Base-by-base conservation (phyloP, 2,797 vertebrate genomes). In the Gephyroberyx darwinii region DNA sequence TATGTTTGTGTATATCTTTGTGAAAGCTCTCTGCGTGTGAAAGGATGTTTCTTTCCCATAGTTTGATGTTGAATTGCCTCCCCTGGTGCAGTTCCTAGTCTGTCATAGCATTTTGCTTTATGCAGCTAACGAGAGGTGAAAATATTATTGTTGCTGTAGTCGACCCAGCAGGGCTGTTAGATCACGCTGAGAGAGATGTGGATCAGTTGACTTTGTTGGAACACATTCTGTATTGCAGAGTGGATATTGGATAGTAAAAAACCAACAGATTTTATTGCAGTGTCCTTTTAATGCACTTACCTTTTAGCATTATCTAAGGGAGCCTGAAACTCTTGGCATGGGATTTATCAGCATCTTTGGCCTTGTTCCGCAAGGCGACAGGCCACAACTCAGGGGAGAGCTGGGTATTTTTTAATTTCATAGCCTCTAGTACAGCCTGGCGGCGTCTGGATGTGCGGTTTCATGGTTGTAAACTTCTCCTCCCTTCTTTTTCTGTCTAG, bases 401-500 rank as follows among this genome's bases (percentile, higher is more conserved):
- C 14, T 26, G 5, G 12, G 4, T 31, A 20, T 69, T 76, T 76
- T 78, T 63, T 37, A 58, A 48, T 55, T 53, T 66, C 13, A 43
- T 53, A 73, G 62, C 55, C n/a, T 1, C 4, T 7, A 26, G 30
- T 69, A 2, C 9, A 30, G 43, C 13, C 33, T 45, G 13, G 4
- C 53, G n/a, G 10, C 52, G 47, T 35, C 43, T 37, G 20, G 8
- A 37, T 54, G 31, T 74, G 65, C 47, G 51, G 53, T 65, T 71
- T 77, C 14, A 52, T 73, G 31, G 35, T 69, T 65, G 54, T 59
- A 56, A 73, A 71, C 26, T 47, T 13, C 4, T 52, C 1, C 26
- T 10, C 5, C 19, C 50, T 22, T 76, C 41, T 0, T 73, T 65
- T 82, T 77, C 12, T 86, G 73, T 92, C 61, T 88, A 99, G 98